Conservation (phyloP, 1,140 invertebrate genomes). For the Palaemon carinicauda region DNA sequence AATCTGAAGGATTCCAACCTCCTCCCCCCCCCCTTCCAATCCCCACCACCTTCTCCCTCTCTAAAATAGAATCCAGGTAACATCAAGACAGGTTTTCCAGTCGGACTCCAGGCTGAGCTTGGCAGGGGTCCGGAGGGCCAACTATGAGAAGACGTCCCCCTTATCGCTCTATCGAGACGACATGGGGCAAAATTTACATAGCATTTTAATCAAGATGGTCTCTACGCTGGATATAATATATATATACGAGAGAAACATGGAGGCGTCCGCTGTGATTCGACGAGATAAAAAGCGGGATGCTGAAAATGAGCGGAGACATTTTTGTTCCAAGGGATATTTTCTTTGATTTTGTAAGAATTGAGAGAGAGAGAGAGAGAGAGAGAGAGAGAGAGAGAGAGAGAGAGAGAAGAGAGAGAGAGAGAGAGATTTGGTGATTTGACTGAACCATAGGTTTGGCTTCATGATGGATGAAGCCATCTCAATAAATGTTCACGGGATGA, state of each 20-base stretch:
- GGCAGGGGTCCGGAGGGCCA: too few species aligned
- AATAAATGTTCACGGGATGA: too few species aligned
- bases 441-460: too few species aligned
- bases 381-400: too few species aligned
- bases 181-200: slow-evolving; percentile 27
- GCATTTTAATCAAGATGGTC: slow-evolving; percentile 37
- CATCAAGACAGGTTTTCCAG: too few species aligned
- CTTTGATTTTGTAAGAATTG: too few species aligned
- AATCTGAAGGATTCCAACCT: background rate
- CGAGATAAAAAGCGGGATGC: background rate
- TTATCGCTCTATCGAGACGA: slow-evolving; percentile 34
- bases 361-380: too few species aligned
- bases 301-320: background rate
- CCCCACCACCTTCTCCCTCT: background rate
- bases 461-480: too few species aligned
- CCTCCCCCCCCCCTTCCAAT: background rate
- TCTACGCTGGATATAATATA: background rate
- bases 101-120: background rate
- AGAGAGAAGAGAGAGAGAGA: too few species aligned
- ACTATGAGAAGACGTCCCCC: background rate
- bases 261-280: background rate
- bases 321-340: too few species aligned
- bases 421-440: too few species aligned
- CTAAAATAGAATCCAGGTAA: background rate
- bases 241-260: background rate